phyloP scores from a whole-genome alignment of 2,797 vertebrate species.

The Selene dorsalis region DNA sequence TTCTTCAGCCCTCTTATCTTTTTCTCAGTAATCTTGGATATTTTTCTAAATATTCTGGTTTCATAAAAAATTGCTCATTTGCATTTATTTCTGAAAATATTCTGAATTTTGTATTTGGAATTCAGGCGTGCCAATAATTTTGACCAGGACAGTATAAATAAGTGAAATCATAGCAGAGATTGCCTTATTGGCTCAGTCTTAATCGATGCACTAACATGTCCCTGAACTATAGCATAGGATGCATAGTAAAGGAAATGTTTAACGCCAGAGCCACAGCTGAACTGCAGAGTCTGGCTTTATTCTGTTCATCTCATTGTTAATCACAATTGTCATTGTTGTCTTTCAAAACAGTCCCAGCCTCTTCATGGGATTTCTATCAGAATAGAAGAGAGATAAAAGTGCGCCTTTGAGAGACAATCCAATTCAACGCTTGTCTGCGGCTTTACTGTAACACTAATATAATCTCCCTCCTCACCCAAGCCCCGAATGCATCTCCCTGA shows the following conservation, averaged over 20 bases:
- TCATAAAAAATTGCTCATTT: not conserved
- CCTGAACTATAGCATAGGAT: not conserved
- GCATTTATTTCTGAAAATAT: not conserved
- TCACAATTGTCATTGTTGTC: conserved; percentile 52
- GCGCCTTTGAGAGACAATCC: conserved; percentile 46
- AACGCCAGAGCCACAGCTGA: not conserved
- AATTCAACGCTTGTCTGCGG: conserved; percentile 30
- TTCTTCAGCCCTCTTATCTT: too few species aligned
- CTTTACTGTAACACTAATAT: conserved; percentile 49
- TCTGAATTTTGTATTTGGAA: not conserved
- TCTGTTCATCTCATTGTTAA: conserved; percentile 35
- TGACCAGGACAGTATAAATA: not conserved
- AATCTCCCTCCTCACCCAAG: conserved; percentile 43
- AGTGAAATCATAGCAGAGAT: conserved; percentile 20
- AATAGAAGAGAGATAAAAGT: conserved; percentile 22
- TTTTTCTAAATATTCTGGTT: not conserved
- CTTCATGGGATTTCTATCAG: conserved; percentile 36
- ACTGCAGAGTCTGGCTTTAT: conserved; percentile 16
- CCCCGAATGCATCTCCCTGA: conserved; percentile 41
- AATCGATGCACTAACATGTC: not conserved
- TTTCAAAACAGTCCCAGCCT: conserved; percentile 39
- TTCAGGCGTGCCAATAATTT: not conserved
- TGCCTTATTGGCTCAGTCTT: not conserved
- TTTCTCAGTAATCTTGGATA: not conserved
- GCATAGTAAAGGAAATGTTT: not conserved